Percentiles rank a stretch among this genome's conserved stretches.
These are phyloP conservation scores for Gisinianus flammeolus DNA, from an alignment of 2,888 invertebrate genomes.

Conservation along the genomic window DNA sequence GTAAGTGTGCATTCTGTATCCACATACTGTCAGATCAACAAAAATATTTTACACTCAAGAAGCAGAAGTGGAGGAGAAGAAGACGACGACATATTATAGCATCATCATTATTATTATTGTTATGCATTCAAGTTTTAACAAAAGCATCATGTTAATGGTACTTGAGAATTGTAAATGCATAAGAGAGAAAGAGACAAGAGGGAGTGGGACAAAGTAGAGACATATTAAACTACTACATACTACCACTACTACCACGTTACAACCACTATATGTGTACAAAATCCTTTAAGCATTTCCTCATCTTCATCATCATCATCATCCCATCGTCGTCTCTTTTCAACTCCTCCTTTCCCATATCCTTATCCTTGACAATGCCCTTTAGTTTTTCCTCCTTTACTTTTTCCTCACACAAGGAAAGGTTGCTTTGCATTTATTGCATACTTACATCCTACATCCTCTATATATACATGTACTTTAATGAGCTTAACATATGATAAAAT, in stretches of 20 bases:
- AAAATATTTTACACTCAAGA: neutral
- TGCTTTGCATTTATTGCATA: neutral
- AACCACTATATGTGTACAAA: neutral
- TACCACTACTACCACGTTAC: neutral
- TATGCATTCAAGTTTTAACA: no score
- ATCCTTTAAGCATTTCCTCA: constrained; percentile 28
- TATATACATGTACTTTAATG: neutral
- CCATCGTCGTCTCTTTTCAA: constrained; percentile 15
- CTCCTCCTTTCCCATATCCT: no score
- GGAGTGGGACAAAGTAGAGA: neutral
- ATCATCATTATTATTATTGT: no score
- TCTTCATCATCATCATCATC: no score
- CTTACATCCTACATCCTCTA: neutral
- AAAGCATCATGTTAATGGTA: neutral
- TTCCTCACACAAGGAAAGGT: constrained; percentile 26
- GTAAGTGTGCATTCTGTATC: neutral
- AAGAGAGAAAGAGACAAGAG: neutral
- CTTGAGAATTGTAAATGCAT: neutral
- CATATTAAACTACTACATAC: neutral
- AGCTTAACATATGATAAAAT: neutral
- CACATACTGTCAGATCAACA: neutral
- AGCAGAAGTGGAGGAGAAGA: neutral
- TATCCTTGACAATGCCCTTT: constrained; percentile 41
- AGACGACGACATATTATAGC: neutral
- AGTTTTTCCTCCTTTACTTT: constrained; percentile 39